Evolutionary conservation across 2,113 vertebrate genomes (phyloP).

Genomic region (Tragelaphus imberbis): DNA sequence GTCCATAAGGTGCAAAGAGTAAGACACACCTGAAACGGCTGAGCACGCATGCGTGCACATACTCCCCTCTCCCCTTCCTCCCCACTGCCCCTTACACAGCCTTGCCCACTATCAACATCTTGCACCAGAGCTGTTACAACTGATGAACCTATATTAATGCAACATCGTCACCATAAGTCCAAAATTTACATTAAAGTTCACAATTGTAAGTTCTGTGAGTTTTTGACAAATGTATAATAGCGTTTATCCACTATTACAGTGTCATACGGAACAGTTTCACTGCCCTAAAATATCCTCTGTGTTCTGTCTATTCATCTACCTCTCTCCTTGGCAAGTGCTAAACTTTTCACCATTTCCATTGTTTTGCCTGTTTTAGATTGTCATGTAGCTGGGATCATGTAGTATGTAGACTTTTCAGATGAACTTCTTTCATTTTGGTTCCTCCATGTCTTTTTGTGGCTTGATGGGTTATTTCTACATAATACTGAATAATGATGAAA

Average conservation of each 20-base stretch:
- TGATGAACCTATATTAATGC: not conserved
- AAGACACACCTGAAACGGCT: not conserved
- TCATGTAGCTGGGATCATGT: not conserved
- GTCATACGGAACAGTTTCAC: not conserved
- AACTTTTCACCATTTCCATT: not conserved
- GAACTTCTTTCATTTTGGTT: not conserved
- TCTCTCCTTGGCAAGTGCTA: not conserved
- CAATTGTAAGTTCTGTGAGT: not conserved
- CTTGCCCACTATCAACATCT: not conserved
- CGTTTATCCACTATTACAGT: not conserved
- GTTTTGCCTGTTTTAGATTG: not conserved
- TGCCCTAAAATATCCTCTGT: not conserved
- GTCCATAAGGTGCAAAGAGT: no score
- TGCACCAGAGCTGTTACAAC: not conserved
- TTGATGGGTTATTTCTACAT: not conserved
- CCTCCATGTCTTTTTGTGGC: not conserved
- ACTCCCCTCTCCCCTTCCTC: accelerated
- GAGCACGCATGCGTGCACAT: not conserved
- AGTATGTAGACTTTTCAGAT: not conserved
- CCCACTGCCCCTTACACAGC: not conserved
- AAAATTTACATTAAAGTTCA: not conserved
- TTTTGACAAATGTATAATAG: not conserved
- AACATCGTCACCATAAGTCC: not conserved
- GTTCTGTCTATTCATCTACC: not conserved
- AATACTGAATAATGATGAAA: not conserved